Base-by-base conservation (phyloP, 1,140 invertebrate genomes). In the Pseudobourletiella spinata region DNA sequence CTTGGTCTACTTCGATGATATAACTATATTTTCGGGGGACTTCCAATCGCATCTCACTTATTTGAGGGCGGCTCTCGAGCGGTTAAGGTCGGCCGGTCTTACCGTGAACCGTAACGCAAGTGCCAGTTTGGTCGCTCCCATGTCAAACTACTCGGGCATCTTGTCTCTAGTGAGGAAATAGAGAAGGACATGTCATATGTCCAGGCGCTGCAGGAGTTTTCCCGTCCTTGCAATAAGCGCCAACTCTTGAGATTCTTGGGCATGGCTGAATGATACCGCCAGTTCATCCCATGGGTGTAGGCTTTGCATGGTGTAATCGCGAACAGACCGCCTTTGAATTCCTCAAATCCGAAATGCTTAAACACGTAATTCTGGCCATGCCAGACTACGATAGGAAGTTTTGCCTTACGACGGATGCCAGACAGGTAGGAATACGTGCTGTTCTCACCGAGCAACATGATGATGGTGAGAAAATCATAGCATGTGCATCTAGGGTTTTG, bases 1-100 rank as follows among this genome's bases (percentile, higher is more conserved):
- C 46, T 68, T 73, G 46, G 68, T 73, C 0, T 82, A 79, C 65
- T 50, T 82, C 0, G 80, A 82, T 64, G 81, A 82, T 65, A 74
- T 84, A 26, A 69, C 81, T 1, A 68, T 82, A 3, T 77, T 71
- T 44, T 75, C 72, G 0, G 59, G 44, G 22, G 43, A 18, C 20
- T 56, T 59, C 25, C 59, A 72, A n/a, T 58, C 74, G 62, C 76
- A 77, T 57, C 20, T 56, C 0, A 1, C 62, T 8, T 72, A 74
- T 29, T n/a, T 69, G 16, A 2, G 39, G 1, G 43, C 29, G 25
- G 57, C 67, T 20, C 50, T 69, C 16, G 22, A 20, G 0, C 20
- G 67, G 28, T 57, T 73, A 14, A 3, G 30, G n/a, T 22, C 64
- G 29, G 52, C 66, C 16, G 63, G 64, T 1, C n/a, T 74, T 1